Conservation (phyloP, 2,113 vertebrate species). For the Lamprologus lemairii region DNA sequence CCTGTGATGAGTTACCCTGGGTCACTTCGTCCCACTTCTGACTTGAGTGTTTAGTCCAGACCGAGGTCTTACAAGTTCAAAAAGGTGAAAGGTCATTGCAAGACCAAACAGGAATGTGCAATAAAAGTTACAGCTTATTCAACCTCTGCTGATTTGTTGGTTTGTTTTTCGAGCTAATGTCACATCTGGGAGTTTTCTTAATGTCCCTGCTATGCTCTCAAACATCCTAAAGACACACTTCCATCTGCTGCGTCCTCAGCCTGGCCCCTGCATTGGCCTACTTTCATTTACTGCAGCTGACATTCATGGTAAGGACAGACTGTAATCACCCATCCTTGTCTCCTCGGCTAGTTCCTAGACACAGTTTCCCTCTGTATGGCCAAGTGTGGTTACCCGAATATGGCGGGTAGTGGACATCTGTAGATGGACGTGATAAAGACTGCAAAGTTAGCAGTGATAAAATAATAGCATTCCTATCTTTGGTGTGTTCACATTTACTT, state of each 20-base stretch:
- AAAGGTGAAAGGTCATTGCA: slow-evolving; percentile 61
- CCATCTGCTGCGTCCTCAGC: slow-evolving; percentile 8
- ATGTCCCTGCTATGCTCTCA: background rate
- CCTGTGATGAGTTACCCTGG: slow-evolving; percentile 38
- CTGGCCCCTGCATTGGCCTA: slow-evolving; percentile 14
- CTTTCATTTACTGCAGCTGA: background rate
- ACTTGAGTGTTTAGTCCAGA: slow-evolving; percentile 58
- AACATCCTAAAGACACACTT: slow-evolving; percentile 20
- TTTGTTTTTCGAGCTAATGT: slow-evolving; percentile 17
- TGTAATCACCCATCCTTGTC: background rate
- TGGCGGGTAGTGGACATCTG: background rate
- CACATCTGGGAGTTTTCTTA: background rate
- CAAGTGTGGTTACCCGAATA: background rate
- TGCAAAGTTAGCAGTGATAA: background rate
- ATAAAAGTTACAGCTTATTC: slow-evolving; percentile 78
- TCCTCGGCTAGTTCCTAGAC: background rate
- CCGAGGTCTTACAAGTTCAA: slow-evolving; percentile 45
- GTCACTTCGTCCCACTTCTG: slow-evolving; percentile 32
- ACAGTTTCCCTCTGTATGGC: background rate
- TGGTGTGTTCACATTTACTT: background rate
- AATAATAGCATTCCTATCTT: background rate
- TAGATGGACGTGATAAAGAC: background rate
- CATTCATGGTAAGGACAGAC: background rate
- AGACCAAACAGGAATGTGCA: slow-evolving; percentile 82
- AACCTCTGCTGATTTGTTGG: slow-evolving; percentile 51